Conservation (phyloP, 2,888 invertebrate species). For the Pristionchus maxplancki region DNA sequence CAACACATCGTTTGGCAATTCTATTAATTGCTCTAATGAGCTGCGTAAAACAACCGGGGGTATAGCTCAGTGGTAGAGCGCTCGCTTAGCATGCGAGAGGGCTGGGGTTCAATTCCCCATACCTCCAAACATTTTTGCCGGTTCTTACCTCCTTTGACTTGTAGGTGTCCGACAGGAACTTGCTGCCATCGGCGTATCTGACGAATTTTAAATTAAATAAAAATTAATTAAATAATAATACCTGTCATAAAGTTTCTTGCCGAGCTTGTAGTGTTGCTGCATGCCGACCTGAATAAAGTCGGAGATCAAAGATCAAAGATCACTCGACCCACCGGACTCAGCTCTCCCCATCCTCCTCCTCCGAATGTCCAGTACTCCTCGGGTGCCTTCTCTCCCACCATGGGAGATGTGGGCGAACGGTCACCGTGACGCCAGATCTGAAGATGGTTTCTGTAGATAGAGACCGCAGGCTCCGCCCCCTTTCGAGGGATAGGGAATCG, state of each 20-base stretch:
- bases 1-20: no score
- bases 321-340: neutral
- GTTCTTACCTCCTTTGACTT: conserved; percentile 2
- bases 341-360: conserved; percentile 41
- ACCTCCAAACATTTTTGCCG: neutral
- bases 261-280: neutral
- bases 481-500: no score
- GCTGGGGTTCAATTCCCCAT: conserved; percentile 43
- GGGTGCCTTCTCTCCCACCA: conserved; percentile 24
- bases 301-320: conserved; percentile 9
- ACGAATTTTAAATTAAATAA: neutral
- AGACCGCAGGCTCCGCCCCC: no score
- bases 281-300: conserved; percentile 6
- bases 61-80: conserved; percentile 43
- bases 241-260: conserved; percentile 27
- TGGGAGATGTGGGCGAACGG: conserved; percentile 15
- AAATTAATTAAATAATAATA: neutral
- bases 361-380: conserved; percentile 39
- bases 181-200: neutral
- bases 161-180: conserved; percentile 23
- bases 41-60: neutral
- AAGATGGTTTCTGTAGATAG: no score
- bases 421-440: conserved; percentile 47
- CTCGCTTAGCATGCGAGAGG: conserved; percentile 48
- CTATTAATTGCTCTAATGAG: no score